Base-by-base conservation (phyloP, 2,888 invertebrate genomes). In the Microchrysa polita region DNA sequence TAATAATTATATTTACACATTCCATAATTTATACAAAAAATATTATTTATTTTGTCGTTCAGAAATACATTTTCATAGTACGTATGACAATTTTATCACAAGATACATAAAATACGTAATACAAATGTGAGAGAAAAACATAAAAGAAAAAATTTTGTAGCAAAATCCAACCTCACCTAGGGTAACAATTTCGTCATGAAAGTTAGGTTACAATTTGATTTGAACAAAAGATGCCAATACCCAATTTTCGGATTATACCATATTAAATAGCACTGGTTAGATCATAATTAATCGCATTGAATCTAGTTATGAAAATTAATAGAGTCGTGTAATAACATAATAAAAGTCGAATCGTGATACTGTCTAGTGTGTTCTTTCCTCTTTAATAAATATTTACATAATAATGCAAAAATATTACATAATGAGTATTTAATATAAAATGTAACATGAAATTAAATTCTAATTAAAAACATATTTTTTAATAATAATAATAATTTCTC, bases 31-130 rank as follows among this genome's bases (percentile, higher is more conserved):
- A 63, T 72, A 72, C 48, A 60, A 60, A 72, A 67, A 60, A 72
- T 60, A 60, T 60, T 40, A 57, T 72, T 34, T 74, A 53, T 63
- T 74, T 18, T 61, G 27, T 61, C 60, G 34, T 71, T 74, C 63
- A 76, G 67, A 76, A 77, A 74, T 77, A 78, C 76, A 75, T 60
- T 72, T 72, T 27, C 52, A 60, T 60, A n/a, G n/a, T n/a, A 77
- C 75, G 77, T 77, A 77, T 78, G 77, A 77, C 78, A 78, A 77
- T 77, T 78, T 67, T 79, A 79, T 79, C 78, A 79, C 78, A 79
- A 78, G 75, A 76, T 76, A 76, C 74, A 77, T 74, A 60, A 75
- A 75, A 74, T 72, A 75, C 69, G 74, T 75, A 69, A 57, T 69
- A 69, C 69, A 69, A 40, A 55, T 57, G 16, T 40, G 55, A 14